These are phyloP conservation scores for Eilema griseolum DNA, from an alignment of 2,888 invertebrate genomes.

Conservation along the genomic window DNA sequence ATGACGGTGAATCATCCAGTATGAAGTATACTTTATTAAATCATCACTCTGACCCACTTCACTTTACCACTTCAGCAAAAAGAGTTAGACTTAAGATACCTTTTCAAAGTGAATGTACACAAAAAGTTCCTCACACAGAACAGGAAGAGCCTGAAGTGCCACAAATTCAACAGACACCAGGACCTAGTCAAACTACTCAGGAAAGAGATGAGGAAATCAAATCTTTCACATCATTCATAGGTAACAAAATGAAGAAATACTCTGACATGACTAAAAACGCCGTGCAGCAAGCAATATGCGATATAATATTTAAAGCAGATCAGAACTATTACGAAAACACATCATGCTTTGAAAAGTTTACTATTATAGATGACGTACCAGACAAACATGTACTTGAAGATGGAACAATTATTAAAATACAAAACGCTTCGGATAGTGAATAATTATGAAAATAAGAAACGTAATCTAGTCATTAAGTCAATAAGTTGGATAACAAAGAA, in stretches of 20 bases:
- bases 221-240: conserved; percentile 62
- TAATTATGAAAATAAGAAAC: conserved; percentile 7
- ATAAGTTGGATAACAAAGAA: not conserved
- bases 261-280: conserved; percentile 55
- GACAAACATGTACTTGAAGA: conserved; percentile 33
- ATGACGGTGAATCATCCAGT: conserved; percentile 29
- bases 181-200: conserved; percentile 32
- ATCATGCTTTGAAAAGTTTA: conserved; percentile 37
- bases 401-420: conserved; percentile 40
- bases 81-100: conserved; percentile 18
- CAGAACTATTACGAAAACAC: conserved; percentile 52
- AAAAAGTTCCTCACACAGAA: conserved; percentile 18
- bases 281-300: conserved; percentile 65
- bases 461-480: conserved; percentile 13
- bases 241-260: conserved; percentile 66
- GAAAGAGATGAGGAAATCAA: conserved; percentile 59
- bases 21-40: conserved; percentile 32
- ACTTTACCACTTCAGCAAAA: conserved; percentile 27
- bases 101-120: conserved; percentile 21
- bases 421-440: conserved; percentile 44
- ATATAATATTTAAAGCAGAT: conserved; percentile 67
- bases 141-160: conserved; percentile 11
- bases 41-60: conserved; percentile 25
- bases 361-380: conserved; percentile 40
- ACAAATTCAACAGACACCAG: conserved; percentile 24